Evolutionary conservation across 2,113 vertebrate genomes (phyloP).

Genomic region (Oxygymnocypris stewartii): DNA sequence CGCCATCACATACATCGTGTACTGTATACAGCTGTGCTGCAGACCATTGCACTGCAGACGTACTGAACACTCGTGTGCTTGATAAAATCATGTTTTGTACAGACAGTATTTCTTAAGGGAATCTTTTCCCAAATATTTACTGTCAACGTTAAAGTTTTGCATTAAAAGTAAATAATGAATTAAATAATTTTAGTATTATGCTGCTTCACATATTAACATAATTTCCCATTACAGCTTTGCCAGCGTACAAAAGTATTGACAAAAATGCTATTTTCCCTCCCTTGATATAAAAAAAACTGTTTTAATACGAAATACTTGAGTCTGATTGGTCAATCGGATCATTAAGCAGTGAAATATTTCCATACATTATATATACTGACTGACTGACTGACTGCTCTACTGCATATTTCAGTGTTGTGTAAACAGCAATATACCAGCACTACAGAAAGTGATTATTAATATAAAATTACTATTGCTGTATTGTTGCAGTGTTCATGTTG

Average conservation of each 20-base stretch:
- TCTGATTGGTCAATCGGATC: background rate
- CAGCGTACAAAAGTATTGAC: background rate
- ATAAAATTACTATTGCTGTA: background rate
- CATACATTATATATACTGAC: background rate
- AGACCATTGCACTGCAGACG: background rate
- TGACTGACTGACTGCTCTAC: background rate
- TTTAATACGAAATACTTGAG: background rate
- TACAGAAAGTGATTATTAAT: background rate
- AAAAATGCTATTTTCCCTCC: background rate
- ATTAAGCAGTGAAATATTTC: background rate
- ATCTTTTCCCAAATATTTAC: background rate
- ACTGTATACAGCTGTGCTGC: background rate
- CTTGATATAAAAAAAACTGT: background rate
- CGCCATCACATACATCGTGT: conserved; percentile 7
- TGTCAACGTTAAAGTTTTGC: background rate
- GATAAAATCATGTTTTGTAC: background rate
- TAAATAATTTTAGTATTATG: background rate
- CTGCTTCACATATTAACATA: background rate
- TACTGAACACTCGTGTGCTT: background rate
- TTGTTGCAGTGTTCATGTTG: background rate
- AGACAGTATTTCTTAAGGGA: background rate
- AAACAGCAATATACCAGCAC: background rate
- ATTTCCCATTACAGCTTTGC: background rate
- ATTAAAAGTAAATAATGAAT: background rate
- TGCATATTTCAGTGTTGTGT: background rate